These are phyloP conservation scores for Lycodopsis pacificus DNA, from an alignment of 2,797 vertebrate species.

Conservation along the genomic window DNA sequence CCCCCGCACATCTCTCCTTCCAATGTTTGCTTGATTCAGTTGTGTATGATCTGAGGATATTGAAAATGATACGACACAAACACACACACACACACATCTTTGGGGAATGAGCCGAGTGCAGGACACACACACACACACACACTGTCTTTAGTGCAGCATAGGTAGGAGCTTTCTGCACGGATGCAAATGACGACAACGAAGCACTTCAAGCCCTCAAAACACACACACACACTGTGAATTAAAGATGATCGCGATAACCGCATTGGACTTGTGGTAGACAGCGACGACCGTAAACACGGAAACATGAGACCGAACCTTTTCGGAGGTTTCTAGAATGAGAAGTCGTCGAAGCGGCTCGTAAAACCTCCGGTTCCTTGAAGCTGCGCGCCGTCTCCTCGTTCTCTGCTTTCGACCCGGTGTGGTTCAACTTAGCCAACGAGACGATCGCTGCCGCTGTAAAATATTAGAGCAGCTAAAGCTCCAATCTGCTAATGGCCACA, in stretches of 20 bases:
- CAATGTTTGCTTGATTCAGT: slow-evolving; percentile 62
- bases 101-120: slow-evolving; percentile 13
- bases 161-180: slow-evolving; percentile 3
- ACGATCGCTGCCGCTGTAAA: slow-evolving; percentile 40
- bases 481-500: slow-evolving; percentile 68
- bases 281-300: background rate
- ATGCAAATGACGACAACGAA: background rate
- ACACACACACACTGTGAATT: too few species aligned
- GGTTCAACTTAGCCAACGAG: slow-evolving; percentile 32
- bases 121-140: background rate
- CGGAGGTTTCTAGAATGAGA: too few species aligned
- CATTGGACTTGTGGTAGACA: background rate
- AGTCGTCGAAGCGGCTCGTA: background rate
- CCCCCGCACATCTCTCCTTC: slow-evolving; percentile 48
- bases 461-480: slow-evolving; percentile 62
- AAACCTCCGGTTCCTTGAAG: slow-evolving; percentile 1
- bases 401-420: background rate
- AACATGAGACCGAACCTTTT: background rate
- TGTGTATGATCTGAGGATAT: slow-evolving; percentile 67
- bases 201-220: background rate
- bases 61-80: slow-evolving; percentile 67
- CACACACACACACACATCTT: slow-evolving; percentile 35
- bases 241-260: background rate
- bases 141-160: background rate
- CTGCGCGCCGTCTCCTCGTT: background rate